A percentile compares a stretch with the other conserved stretches of the same genome.
Evolutionary conservation across 2,888 invertebrate species (phyloP).

Genomic region (Philereme vetulata): DNA sequence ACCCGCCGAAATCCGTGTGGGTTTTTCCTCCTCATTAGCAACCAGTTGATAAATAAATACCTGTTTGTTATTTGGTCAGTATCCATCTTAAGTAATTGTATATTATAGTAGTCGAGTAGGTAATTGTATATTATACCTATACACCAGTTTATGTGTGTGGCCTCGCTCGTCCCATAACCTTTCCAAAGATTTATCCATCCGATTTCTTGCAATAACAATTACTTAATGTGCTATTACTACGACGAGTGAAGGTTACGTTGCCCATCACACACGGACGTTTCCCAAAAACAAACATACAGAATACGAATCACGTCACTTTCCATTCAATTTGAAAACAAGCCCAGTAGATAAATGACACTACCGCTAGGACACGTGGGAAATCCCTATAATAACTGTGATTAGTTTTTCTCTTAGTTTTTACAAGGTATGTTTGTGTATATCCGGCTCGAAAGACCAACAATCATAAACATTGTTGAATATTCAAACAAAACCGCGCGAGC

Average conservation of each 20-base stretch:
- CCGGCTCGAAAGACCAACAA: slow-evolving; percentile 22
- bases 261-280: slow-evolving; percentile 50
- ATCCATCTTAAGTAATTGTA: background rate
- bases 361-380: slow-evolving; percentile 32
- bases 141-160: background rate
- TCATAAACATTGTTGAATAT: background rate
- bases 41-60: slow-evolving; percentile 4
- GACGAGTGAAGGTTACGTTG: slow-evolving; percentile 37
- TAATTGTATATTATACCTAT: background rate
- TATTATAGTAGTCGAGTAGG: background rate
- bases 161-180: background rate
- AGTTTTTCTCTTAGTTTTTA: slow-evolving; percentile 24
- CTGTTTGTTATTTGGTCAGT: slow-evolving; percentile 1
- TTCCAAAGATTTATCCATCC: slow-evolving; percentile 12
- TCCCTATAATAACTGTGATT: slow-evolving; percentile 33
- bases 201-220: slow-evolving; percentile 14
- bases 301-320: slow-evolving; percentile 55
- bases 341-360: slow-evolving; percentile 28
- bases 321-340: slow-evolving; percentile 43
- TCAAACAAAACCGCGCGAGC: slow-evolving; percentile 11
- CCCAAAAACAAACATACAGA: slow-evolving; percentile 49
- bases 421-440: slow-evolving; percentile 3
- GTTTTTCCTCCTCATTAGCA: slow-evolving; percentile 24
- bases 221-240: background rate
- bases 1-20: slow-evolving; percentile 35